A percentile compares a stretch with the other conserved stretches of the same genome.
These are phyloP conservation scores for Threskiornis aethiopicus DNA, from an alignment of 2,797 vertebrate species.

Conservation along the genomic window DNA sequence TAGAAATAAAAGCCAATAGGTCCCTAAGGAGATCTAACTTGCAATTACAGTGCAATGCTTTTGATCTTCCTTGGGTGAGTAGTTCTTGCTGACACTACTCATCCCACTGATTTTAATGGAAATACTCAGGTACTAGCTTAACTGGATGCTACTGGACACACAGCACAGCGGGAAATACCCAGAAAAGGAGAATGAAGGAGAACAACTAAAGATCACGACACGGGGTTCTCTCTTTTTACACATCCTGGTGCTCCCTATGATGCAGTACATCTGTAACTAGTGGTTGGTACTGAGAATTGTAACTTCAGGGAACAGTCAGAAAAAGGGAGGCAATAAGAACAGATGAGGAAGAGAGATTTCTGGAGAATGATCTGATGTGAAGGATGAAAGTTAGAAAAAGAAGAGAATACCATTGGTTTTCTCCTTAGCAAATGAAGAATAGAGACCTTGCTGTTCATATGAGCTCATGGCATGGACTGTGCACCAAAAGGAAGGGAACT, in stretches of 20 bases:
- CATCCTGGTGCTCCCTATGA: neutral
- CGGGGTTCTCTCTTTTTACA: neutral
- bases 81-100: neutral
- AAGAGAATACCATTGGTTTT: neutral
- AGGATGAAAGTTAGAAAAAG: neutral
- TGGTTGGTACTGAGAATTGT: fast-evolving
- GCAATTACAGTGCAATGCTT: neutral
- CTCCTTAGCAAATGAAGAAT: neutral
- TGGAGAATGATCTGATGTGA: neutral
- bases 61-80: neutral
- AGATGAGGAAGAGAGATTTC: neutral
- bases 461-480: neutral
- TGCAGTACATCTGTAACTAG: fast-evolving
- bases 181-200: neutral
- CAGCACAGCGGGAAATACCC: fast-evolving
- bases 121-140: neutral
- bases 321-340: neutral
- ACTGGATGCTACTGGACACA: neutral
- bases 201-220: neutral
- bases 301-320: neutral
- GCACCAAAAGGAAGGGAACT: neutral
- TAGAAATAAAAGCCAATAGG: neutral
- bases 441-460: neutral
- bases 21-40: neutral
- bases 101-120: neutral